Percentiles rank a stretch among this genome's conserved stretches.
phyloP scores from a whole-genome alignment of 2,797 vertebrate species.

The Helostoma temminkii region DNA sequence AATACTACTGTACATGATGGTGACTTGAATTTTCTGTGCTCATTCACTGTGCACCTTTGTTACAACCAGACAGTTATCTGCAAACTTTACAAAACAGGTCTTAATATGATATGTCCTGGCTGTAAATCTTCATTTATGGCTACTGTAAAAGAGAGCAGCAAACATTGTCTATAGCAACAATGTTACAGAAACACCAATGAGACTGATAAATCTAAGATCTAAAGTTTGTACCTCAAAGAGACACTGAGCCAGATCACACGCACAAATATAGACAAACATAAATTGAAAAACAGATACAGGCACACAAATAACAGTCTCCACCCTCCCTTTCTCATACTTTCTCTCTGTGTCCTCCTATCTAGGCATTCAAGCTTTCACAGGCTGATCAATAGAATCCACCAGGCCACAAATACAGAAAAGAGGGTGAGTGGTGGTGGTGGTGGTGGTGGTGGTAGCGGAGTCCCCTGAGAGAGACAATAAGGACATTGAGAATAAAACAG shows the following conservation, averaged over 20 bases:
- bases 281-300: conserved; percentile 42
- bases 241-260: conserved; percentile 46
- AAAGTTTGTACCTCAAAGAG: conserved; percentile 54
- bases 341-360: conserved; percentile 54
- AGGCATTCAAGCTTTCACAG: conserved; percentile 78
- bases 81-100: conserved; percentile 44
- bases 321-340: conserved; percentile 27
- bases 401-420: conserved; percentile 73
- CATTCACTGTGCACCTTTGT: conserved; percentile 6
- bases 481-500: conserved; percentile 79
- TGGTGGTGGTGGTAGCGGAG: conserved; percentile 1
- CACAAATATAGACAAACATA: conserved; percentile 26
- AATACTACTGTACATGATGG: not conserved
- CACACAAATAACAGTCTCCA: conserved; percentile 44
- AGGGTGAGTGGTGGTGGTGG: conserved; percentile 31
- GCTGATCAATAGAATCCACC: conserved; percentile 82
- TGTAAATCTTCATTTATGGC: conserved; percentile 52
- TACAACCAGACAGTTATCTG: conserved; percentile 24
- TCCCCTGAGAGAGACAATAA: conserved; percentile 76
- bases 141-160: conserved; percentile 31
- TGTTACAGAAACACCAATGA: conserved; percentile 42
- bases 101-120: conserved; percentile 19
- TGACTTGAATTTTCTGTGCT: conserved; percentile 14
- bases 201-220: conserved; percentile 57
- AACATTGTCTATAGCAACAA: conserved; percentile 37